Evolutionary conservation across 1,140 invertebrate genomes (phyloP), one percentile per base, ranked within the genome.

Genomic region (Dryas iulia): DNA sequence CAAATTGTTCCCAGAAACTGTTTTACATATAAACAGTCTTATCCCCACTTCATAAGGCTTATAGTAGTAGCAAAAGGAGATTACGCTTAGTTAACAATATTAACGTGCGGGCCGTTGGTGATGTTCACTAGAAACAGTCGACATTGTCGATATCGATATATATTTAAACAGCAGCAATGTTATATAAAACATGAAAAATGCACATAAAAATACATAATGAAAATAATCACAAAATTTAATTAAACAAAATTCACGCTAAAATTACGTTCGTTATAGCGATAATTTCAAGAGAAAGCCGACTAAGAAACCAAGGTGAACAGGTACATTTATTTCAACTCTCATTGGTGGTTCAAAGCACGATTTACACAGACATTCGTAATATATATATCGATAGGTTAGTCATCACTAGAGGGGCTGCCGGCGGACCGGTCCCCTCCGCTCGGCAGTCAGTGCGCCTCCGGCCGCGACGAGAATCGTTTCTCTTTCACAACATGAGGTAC

Each of bases 351-450:
- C 14, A 18, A 21, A 21, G 14, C 10, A 21, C 39, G 14, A 7
- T 14, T 5, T 39, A 39, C 33, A 39, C n/a, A 39, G 33, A 14
- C 14, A 21, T 18, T 52, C 39, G 59, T 52, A 11, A 1, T 52
- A 14, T 25, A 14, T 25, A 62, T 64, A 72, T 75, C 71, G 71
- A 72, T 70, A 69, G 58, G 74, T 14, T 65, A 14, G 65, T 25
- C 69, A 59, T 67, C 86, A 83, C 86, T 88, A 85, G 25, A 7
- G 61, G 70, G 75, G 74, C 77, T 79, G 76, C 73, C 71, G 69
- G 60, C 59, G 66, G 67, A 72, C 69, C 72, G 73, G 62, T 66
- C 77, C 78, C 79, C 79, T 77, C 78, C 77, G 72, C 66, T 70
- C 73, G 78, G 75, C 83, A 47, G 39, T 47, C 39, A 86, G 85